phyloP scores from a whole-genome alignment of 2,888 invertebrate species.

The Drosophila recens region DNA sequence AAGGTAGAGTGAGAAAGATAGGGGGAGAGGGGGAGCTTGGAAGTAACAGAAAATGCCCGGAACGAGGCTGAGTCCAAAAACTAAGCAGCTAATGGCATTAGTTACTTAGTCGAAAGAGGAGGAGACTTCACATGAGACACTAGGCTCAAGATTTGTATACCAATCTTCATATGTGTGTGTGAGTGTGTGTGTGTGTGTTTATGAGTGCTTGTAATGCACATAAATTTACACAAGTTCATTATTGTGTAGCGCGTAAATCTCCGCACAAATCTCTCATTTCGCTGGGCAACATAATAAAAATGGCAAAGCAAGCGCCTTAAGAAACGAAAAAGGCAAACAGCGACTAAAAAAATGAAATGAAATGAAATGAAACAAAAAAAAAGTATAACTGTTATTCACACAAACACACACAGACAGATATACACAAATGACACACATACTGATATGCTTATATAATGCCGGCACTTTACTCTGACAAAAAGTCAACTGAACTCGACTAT shows the following conservation, averaged over 20 bases:
- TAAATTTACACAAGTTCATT: constrained; percentile 75
- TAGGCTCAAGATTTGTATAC: constrained; percentile 32
- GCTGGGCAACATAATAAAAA: constrained; percentile 27
- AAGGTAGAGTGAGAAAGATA: background rate
- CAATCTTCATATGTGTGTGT: constrained; percentile 2
- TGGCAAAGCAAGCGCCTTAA: constrained; percentile 37
- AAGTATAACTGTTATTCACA: constrained; percentile 29
- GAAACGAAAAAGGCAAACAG: constrained; percentile 44
- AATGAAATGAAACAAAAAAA: constrained; percentile 25
- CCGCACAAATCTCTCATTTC: constrained; percentile 74
- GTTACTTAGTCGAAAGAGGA: constrained; percentile 54
- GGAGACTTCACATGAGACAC: constrained; percentile 9
- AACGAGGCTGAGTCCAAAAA: constrained; percentile 31
- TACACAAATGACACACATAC: constrained; percentile 32
- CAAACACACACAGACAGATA: constrained; percentile 15
- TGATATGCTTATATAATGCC: constrained; percentile 54
- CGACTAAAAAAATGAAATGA: constrained; percentile 21
- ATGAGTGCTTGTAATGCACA: constrained; percentile 62
- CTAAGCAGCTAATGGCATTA: constrained; percentile 71
- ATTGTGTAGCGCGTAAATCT: constrained; percentile 74
- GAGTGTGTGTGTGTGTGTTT: constrained; percentile 8
- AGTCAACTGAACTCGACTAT: constrained; percentile 61
- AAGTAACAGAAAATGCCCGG: background rate
- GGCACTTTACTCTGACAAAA: constrained; percentile 69
- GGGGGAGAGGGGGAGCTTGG: too few species aligned